Base-by-base conservation (phyloP, 2,888 invertebrate genomes). In the Diachrysia chrysitis region DNA sequence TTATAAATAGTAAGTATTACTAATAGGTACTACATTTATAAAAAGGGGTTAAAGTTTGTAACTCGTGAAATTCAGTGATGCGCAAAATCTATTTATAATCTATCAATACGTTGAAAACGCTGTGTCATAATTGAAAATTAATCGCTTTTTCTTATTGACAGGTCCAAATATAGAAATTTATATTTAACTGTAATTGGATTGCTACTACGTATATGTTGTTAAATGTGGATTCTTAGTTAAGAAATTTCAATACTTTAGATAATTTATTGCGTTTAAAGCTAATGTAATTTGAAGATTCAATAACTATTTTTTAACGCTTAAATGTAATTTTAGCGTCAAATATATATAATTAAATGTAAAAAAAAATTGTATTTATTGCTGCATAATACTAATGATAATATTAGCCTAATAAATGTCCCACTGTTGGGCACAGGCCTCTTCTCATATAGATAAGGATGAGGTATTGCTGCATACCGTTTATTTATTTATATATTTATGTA, bases 11-110 rank as follows among this genome's bases (percentile, higher is more conserved):
- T n/a, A n/a, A n/a, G n/a, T n/a, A n/a, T n/a, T n/a, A n/a, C n/a
- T n/a, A n/a, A n/a, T n/a, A n/a, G n/a, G n/a, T n/a, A n/a, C n/a
- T 63, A 55, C 54, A 54, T 37, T 71, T 74, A 61, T 57, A 6
- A 14, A 9, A 37, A 64, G 55, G 59, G 46, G 56, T 56, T 75
- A 65, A 78, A 71, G 60, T 72, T 71, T 65, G 54, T 60, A 53
- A 66, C 29, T 73, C 59, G 56, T 69, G 29, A 64, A 57, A 63
- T 62, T 29, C 56, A 72, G 46, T 76, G 81, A 81, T 67, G 66
- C 67, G 71, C 56, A 59, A 76, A 78, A 80, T 81, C 72, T 75
- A 81, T 81, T 70, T 70, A 63, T 71, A 74, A 78, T 78, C 64
- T 69, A 63, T 57, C 67, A 71, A 72, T 79, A 70, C 62, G 25